These are phyloP conservation scores for Volucella inanis DNA, from an alignment of 2,888 invertebrate genomes.

Conservation along the genomic window DNA sequence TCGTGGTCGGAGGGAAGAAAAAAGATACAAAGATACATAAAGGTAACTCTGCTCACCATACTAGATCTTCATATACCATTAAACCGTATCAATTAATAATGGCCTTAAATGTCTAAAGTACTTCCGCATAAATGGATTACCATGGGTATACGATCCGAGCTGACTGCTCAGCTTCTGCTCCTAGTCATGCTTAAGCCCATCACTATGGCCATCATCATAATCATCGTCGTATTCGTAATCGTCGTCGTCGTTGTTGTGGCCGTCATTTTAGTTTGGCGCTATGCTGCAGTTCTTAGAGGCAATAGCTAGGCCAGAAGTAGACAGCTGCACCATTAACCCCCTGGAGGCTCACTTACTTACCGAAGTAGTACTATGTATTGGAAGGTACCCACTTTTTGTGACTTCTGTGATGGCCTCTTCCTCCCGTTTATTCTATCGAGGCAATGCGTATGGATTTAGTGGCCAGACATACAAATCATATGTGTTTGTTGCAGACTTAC, in stretches of 20 bases:
- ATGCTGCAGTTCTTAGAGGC: constrained; percentile 6
- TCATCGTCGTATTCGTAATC: constrained; percentile 3
- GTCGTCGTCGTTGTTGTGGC: neutral
- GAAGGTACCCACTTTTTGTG: constrained; percentile 2
- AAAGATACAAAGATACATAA: neutral
- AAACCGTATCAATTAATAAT: constrained; percentile 75
- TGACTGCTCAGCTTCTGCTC: constrained; percentile 29
- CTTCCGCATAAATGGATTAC: constrained; percentile 74
- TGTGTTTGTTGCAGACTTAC: constrained; percentile 45
- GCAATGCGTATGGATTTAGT: constrained; percentile 46
- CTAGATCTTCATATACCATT: constrained; percentile 68
- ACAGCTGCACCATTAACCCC: constrained; percentile 59
- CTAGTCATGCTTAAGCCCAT: constrained; percentile 36
- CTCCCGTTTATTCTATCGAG: constrained; percentile 20
- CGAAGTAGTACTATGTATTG: neutral
- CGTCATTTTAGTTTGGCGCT: neutral
- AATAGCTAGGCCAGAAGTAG: constrained; percentile 30
- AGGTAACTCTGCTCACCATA: constrained; percentile 42
- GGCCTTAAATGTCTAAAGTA: constrained; percentile 71
- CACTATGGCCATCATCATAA: constrained; percentile 60
- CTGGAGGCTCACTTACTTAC: constrained; percentile 27
- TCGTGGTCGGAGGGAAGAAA: constrained; percentile 8
- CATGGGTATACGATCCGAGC: constrained; percentile 53
- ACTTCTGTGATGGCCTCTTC: constrained; percentile 14
- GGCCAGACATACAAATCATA: constrained; percentile 25